These are phyloP conservation scores for Nymphalis urticae DNA, from an alignment of 2,888 invertebrate genomes.

Conservation along the genomic window DNA sequence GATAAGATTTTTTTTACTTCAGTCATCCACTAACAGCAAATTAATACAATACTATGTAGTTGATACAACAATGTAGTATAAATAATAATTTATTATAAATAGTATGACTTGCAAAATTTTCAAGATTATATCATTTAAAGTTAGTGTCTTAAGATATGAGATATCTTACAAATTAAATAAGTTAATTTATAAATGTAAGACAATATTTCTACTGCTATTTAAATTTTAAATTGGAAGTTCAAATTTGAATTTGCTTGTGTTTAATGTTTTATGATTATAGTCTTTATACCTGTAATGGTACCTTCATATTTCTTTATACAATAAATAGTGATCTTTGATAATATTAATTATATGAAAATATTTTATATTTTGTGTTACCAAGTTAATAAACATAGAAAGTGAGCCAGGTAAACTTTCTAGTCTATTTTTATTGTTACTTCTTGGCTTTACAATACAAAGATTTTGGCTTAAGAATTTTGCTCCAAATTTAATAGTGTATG, in stretches of 20 bases:
- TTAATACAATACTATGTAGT: neutral
- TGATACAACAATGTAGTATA: no score
- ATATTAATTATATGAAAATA: slow-evolving; percentile 1
- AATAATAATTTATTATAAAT: no score
- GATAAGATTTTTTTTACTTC: neutral
- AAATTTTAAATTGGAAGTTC: neutral
- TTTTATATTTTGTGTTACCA: neutral
- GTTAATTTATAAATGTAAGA: neutral
- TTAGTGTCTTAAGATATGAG: neutral
- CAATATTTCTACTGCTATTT: neutral
- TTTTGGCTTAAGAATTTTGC: neutral
- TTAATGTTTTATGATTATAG: no score
- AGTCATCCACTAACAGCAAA: neutral
- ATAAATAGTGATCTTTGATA: neutral
- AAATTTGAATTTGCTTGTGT: neutral
- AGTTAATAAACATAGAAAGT: neutral
- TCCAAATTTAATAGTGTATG: no score
- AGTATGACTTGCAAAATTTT: no score
- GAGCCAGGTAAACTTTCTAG: neutral
- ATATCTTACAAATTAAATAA: neutral
- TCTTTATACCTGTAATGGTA: neutral
- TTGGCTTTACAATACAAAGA: neutral
- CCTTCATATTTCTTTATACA: neutral
- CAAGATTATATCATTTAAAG: no score
- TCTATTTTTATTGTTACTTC: neutral